Evolutionary conservation across 2,113 vertebrate genomes (phyloP), one percentile per base, ranked within the genome.

Genomic region (Elaphurus davidianus): DNA sequence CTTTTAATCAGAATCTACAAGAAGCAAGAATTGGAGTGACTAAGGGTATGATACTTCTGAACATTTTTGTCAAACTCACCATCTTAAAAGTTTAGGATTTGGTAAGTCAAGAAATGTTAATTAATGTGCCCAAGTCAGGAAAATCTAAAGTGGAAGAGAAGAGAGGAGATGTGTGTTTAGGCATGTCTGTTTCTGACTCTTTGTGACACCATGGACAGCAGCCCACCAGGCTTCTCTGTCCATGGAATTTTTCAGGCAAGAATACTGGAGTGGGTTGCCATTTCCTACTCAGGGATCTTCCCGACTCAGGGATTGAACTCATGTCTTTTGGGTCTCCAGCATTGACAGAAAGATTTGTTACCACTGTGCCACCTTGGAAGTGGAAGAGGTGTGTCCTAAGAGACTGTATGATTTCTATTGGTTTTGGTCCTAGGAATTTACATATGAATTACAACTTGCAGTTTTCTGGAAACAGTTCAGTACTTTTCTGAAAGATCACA

Each of bases 81-180:
- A 43, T 96, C 27, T 87, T 82, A 89, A 71, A 60, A n/a, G 6
- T 28, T 96, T 93, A 89, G 23, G 28, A 96, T 62, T 89, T 79
- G 45, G 74, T 40, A 93, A 86, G 6, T 52, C 86, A 92, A 86
- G 45, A 93, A 91, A 86, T 67, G 36, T 67, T 86, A 43, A 91
- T 27, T 94, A 76, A 64, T 23, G 92, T 96, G 30, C 0, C 67
- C 76, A 92, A 76, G 8, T 10, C 23, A 88, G 28, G 13, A 91
- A 55, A 83, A 57, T 27, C 14, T 33, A 21, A 76, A 95, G 64
- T 88, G 21, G 6, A 76, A 43, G 23, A 43, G 36, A 76, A 27
- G 12, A 76, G 21, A 76, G 71, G 21, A 40, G 11, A 76, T 76
- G 3, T 76, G 36, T 76, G 12, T 40, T 76, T 27, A 76, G 5